Base-by-base conservation (phyloP, 2,888 invertebrate genomes). In the Ctena decussata region DNA sequence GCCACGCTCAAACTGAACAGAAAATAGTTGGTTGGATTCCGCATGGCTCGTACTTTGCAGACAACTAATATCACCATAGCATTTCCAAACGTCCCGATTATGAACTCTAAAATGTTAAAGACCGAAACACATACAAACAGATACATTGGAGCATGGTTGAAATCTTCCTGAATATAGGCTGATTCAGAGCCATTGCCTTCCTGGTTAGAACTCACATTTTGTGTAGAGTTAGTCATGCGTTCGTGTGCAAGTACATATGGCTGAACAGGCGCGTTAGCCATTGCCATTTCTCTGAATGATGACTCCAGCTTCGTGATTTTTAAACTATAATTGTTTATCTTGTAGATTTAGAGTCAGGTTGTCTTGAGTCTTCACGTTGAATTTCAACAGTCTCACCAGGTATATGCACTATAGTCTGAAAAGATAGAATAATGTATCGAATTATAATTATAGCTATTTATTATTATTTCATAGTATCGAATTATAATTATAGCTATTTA, bases 11-110 rank as follows among this genome's bases (percentile, higher is more conserved):
- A 96, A 96, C 99, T 99, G 96, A 98, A 98, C 94, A 99, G 97
- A 96, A 99, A 99, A 93, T 98, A 98, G 96, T 99, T 99, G 85
- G 99, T 99, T 78, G 98, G 98, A 95, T 98, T 98, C 94, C 98
- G 97, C 98, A 99, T 98, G 95, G 99, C 98, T 95, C 98, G 98
- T 75, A 98, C 98, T 95, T 98, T 97, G 94, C 98, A 97, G 91
- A 99, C 98, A 91, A 99, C 98, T 94, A 98, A 97, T 46, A 98
- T 98, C 94, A 98, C 99, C 97, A 99, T 98, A 86, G 98, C 97
- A 95, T 99, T 99, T 32, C 99, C 99, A 90, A 98, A 97, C 87
- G 98, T 98, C 49, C 99, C 99, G 91, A 98, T 96, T 94, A 98
- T 97, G 97, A 99, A 98, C 92, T 99, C 98, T 90, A 97, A 96